A percentile compares a stretch with the other conserved stretches of the same genome.
Evolutionary conservation across 2,888 invertebrate species (phyloP).

Genomic region (Rutpela maculata): DNA sequence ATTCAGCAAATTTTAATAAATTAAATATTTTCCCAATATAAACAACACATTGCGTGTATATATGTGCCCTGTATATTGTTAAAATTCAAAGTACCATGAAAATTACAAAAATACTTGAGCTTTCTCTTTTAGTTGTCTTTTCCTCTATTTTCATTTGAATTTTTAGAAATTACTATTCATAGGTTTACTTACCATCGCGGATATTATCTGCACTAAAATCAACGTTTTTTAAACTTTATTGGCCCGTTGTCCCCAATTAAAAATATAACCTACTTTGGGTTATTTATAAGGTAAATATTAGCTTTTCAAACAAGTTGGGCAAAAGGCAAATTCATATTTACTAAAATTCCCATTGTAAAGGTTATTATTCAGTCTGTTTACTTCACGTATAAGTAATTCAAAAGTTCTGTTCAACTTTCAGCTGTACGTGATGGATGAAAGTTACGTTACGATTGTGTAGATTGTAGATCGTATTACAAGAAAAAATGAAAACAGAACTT

Average conservation of each 20-base stretch:
- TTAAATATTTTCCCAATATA: too few species aligned
- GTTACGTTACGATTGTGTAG: constrained; percentile 2
- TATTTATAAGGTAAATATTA: constrained; percentile 22
- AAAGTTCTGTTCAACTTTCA: constrained; percentile 39
- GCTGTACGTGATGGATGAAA: constrained; percentile 36
- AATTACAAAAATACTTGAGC: too few species aligned
- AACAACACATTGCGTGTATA: too few species aligned
- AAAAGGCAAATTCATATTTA: constrained; percentile 24
- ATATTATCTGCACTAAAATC: neutral
- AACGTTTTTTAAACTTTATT: neutral
- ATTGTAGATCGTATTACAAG: constrained; percentile 23
- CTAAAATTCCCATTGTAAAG: constrained; percentile 27
- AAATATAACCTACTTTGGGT: constrained; percentile 12
- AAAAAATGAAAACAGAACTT: constrained; percentile 34
- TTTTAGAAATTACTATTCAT: too few species aligned
- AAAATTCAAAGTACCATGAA: too few species aligned
- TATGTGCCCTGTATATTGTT: too few species aligned
- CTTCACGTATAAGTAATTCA: constrained; percentile 37
- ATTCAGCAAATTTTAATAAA: too few species aligned
- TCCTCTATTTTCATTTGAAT: too few species aligned
- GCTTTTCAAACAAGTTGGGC: constrained; percentile 23
- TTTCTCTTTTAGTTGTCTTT: too few species aligned
- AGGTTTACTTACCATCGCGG: neutral
- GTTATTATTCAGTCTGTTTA: constrained; percentile 35
- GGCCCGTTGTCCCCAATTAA: neutral